Evolutionary conservation across 2,113 vertebrate genomes (phyloP), one percentile per base, ranked within the genome.

Genomic region (Tricholaema leucomelas): DNA sequence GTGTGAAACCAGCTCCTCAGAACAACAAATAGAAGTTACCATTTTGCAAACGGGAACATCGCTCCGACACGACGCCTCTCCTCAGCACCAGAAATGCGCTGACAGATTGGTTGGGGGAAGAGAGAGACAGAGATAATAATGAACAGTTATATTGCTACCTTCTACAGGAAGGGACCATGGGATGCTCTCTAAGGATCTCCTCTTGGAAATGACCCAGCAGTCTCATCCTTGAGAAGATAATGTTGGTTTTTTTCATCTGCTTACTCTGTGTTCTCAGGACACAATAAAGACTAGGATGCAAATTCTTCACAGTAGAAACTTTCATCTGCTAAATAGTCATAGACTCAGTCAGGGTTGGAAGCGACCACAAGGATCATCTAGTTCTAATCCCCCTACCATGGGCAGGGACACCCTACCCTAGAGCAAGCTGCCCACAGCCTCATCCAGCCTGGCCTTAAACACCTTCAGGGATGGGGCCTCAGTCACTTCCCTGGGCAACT

Each of bases 1-100:
- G 56, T 87, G 94, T 94, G 96, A 97, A 97, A 97, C 96, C 95
- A 92, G 90, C 96, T 96, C 95, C 96, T 93, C 95, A 89, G 91
- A 96, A 96, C 93, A 96, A 96, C 96, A 96, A 97, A 97, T 97
- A 97, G 97, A 96, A 84, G 94, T 93, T 95, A 96, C 93, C 93
- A 40, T 96, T 96, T 97, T 96, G 93, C 97, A 97, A 97, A 88
- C 33, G 84, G 92, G 94, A 97, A 97, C 94, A 96, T 92, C 78
- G 78, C 89, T 96, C 40, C 4, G 38, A 91, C 92, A 93, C 91
- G 60, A 13, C 89, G 89, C 96, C 94, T 96, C 93, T 93, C 92
- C 89, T 88, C 92, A 5, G 87, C 91, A 33, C 96, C 93, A 96
- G 76, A 94, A 94, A 95, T 71, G 95, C 54, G 1, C 81, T 77